phyloP scores from a whole-genome alignment of 2,797 vertebrate genomes.

The Hypotaenidia okinawae region DNA sequence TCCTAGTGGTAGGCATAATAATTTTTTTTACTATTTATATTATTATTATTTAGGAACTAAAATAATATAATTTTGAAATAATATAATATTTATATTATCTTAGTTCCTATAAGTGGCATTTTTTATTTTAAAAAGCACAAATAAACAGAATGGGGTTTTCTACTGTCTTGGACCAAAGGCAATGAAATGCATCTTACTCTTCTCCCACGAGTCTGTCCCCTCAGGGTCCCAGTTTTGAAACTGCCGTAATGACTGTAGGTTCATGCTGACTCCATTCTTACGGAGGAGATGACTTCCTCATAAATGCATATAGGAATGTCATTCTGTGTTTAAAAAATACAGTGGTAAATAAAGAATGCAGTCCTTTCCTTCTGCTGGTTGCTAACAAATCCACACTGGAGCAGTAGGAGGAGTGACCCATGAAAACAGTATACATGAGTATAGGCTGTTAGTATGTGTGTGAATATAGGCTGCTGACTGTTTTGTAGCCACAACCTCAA shows the following conservation, averaged over 20 bases:
- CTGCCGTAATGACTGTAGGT: not conserved
- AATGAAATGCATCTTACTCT: not conserved
- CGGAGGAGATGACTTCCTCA: not conserved
- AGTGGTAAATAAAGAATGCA: not conserved
- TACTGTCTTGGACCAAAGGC: not conserved
- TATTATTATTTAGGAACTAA: too few species aligned
- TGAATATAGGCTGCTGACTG: not conserved
- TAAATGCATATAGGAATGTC: not conserved
- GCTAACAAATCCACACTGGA: not conserved
- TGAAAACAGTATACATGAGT: not conserved
- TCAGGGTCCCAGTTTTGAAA: not conserved
- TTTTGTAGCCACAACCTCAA: not conserved
- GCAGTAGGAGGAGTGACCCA: not conserved
- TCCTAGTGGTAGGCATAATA: not conserved
- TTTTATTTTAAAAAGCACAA: not conserved
- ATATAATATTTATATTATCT: too few species aligned
- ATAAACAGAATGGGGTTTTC: not conserved
- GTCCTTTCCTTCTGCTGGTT: not conserved
- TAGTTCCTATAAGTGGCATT: not conserved
- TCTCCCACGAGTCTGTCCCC: not conserved
- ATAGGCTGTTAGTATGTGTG: not conserved
- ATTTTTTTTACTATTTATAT: too few species aligned
- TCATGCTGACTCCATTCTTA: not conserved
- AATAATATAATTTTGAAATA: too few species aligned
- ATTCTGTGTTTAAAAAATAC: not conserved